Evolutionary conservation across 2,113 vertebrate genomes (phyloP).

Genomic region (Pungitius pungitius): DNA sequence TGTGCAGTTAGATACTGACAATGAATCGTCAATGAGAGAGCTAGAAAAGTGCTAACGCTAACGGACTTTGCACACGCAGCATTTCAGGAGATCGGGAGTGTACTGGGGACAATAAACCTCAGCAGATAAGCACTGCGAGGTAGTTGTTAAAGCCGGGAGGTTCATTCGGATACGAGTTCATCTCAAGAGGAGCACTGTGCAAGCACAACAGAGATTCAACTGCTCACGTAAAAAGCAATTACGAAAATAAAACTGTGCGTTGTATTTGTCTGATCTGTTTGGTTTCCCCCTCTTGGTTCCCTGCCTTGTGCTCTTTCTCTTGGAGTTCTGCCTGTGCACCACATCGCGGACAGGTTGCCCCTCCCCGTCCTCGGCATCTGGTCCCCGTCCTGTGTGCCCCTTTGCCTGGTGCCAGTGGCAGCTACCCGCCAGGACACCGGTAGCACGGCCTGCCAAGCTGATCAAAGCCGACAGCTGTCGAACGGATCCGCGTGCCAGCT

Average conservation of each 20-base stretch:
- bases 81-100: conserved; percentile 48
- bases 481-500: conserved; percentile 35
- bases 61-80: conserved; percentile 54
- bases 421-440: conserved; percentile 46
- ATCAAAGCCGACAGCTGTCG: conserved; percentile 74
- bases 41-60: conserved; percentile 56
- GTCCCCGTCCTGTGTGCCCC: conserved; percentile 30
- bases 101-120: conserved; percentile 57
- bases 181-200: conserved; percentile 41
- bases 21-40: conserved; percentile 56
- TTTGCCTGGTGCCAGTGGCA: conserved; percentile 52
- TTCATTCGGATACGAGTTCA: conserved; percentile 44
- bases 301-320: conserved; percentile 16
- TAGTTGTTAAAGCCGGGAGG: conserved; percentile 46
- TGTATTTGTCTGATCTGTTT: conserved; percentile 25
- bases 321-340: conserved; percentile 13
- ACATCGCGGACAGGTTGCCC: conserved; percentile 23
- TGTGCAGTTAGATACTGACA: conserved; percentile 45
- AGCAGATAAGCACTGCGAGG: conserved; percentile 44
- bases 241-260: conserved; percentile 31
- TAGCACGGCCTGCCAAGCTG: conserved; percentile 62
- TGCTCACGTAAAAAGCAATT: conserved; percentile 45
- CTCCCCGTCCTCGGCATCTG: conserved; percentile 64
- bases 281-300: conserved; percentile 15
- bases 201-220: conserved; percentile 56